phyloP scores from a whole-genome alignment of 1,140 invertebrate genomes.

The Brachionus paranguensis region DNA sequence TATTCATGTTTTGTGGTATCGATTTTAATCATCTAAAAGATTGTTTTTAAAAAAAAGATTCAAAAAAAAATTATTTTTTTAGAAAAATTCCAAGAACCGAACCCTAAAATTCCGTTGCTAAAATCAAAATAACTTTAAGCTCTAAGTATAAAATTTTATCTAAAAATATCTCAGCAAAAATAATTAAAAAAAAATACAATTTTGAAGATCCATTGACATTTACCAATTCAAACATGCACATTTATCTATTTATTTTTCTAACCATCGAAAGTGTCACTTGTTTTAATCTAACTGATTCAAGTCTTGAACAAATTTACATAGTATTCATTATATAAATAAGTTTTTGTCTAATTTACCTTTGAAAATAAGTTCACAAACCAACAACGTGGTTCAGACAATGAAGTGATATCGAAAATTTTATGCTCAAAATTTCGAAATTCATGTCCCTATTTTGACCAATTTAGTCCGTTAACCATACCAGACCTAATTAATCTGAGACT shows the following conservation, averaged over 20 bases:
- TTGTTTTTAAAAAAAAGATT: neutral
- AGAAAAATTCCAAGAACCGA: neutral
- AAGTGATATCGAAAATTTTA: neutral
- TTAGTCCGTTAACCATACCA: neutral
- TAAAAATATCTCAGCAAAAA: neutral
- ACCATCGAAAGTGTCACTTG: neutral
- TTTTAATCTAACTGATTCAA: neutral
- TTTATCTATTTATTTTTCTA: neutral
- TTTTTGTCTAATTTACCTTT: neutral
- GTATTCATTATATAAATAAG: neutral
- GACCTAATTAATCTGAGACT: neutral
- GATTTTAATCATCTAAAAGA: too few relatives aligned
- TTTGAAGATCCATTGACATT: too few relatives aligned
- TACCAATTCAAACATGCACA: too few relatives aligned
- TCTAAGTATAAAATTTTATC: neutral
- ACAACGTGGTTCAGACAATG: neutral
- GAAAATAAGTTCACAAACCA: neutral
- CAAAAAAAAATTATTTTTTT: neutral
- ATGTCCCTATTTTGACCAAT: neutral
- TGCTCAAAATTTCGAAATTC: neutral
- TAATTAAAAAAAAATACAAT: neutral
- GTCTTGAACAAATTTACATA: neutral
- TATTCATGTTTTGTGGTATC: too few relatives aligned
- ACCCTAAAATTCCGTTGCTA: neutral
- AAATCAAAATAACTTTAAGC: neutral